A percentile compares a stretch with the other conserved stretches of the same genome.
Conservation (phyloP, 2,888 invertebrate genomes). For the Melanostoma mellinum region DNA sequence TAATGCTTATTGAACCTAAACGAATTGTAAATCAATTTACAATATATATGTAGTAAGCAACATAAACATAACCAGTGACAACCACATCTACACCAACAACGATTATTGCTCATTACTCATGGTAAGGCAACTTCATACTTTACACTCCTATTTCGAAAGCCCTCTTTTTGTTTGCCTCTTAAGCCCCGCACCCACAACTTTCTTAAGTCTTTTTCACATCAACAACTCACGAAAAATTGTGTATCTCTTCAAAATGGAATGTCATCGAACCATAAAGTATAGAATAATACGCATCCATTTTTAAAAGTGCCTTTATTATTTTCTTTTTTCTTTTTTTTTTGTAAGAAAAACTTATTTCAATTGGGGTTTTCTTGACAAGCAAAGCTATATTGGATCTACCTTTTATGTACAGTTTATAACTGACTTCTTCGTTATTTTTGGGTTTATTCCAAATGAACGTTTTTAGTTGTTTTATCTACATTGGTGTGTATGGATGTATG, state of each 20-base stretch:
- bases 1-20: slow-evolving; percentile 62
- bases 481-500: slow-evolving; percentile 57
- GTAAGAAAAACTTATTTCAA: slow-evolving; percentile 62
- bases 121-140: slow-evolving; percentile 67
- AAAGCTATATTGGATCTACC: slow-evolving; percentile 48
- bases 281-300: slow-evolving; percentile 70
- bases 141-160: slow-evolving; percentile 64
- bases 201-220: slow-evolving; percentile 47
- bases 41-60: slow-evolving; percentile 42
- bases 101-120: slow-evolving; percentile 68
- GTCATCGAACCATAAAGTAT: slow-evolving; percentile 79
- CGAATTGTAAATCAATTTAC: slow-evolving; percentile 62
- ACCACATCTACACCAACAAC: slow-evolving; percentile 25
- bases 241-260: slow-evolving; percentile 76
- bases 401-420: slow-evolving; percentile 40
- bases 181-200: slow-evolving; percentile 41
- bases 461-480: slow-evolving; percentile 70
- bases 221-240: slow-evolving; percentile 64
- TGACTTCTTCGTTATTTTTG: slow-evolving; percentile 55
- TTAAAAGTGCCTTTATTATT: slow-evolving; percentile 58
- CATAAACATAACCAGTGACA: slow-evolving; percentile 47
- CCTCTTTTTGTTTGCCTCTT: slow-evolving; percentile 16
- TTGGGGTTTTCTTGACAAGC: slow-evolving; percentile 62
- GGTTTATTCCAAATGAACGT: slow-evolving; percentile 56
- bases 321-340: slow-evolving; percentile 30